phyloP scores from a whole-genome alignment of 2,113 vertebrate species.

The Gymnarchus niloticus region DNA sequence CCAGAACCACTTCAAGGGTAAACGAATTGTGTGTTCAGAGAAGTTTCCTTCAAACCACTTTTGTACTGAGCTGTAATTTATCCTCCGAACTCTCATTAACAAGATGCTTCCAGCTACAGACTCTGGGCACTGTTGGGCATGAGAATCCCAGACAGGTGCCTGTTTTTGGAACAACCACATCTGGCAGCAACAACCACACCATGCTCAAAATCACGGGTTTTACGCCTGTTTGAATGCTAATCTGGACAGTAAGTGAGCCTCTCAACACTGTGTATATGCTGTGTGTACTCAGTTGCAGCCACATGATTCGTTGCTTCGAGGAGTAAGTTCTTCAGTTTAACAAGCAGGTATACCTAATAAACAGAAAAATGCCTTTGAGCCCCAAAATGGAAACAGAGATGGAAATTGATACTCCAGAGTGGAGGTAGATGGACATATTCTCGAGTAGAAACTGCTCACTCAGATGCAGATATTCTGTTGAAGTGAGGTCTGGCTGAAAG shows the following conservation, averaged over 20 bases:
- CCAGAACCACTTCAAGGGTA: background rate
- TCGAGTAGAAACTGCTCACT: background rate
- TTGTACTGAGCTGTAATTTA: background rate
- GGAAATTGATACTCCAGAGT: background rate
- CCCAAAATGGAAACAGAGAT: background rate
- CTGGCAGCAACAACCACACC: background rate
- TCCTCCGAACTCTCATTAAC: background rate
- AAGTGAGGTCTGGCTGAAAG: background rate
- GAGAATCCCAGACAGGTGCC: background rate
- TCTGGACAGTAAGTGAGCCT: background rate
- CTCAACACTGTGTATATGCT: background rate
- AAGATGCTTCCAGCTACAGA: background rate
- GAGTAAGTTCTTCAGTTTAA: background rate
- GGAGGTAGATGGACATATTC: background rate
- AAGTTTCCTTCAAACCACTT: too few species aligned
- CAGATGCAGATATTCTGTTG: background rate
- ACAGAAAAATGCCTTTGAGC: background rate
- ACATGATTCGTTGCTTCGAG: background rate
- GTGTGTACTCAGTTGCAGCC: background rate
- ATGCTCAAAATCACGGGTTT: background rate
- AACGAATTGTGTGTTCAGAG: background rate
- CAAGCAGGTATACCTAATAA: background rate
- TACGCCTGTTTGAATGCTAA: background rate
- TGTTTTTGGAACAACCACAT: background rate
- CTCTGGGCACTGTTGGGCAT: background rate